A percentile compares a stretch with the other conserved stretches of the same genome.
phyloP scores from a whole-genome alignment of 2,888 invertebrate species.

The Epistrophe eligans region DNA sequence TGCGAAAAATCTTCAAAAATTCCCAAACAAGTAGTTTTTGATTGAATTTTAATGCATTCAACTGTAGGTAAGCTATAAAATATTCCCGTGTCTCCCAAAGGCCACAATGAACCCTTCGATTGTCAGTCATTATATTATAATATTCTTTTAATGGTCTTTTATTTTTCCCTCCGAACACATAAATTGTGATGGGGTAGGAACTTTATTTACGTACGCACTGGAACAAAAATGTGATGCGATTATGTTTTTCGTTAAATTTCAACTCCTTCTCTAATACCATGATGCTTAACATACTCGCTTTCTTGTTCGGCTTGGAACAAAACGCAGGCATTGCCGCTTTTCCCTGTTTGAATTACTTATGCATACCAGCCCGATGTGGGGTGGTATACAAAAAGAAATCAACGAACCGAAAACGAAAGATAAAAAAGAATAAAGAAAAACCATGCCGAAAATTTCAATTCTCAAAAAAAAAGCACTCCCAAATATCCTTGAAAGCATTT shows the following conservation, averaged over 20 bases:
- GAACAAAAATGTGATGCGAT: constrained; percentile 75
- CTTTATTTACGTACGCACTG: constrained; percentile 74
- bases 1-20: neutral
- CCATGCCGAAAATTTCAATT: constrained; percentile 58
- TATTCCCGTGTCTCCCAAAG: constrained; percentile 9
- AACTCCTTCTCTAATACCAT: constrained; percentile 29
- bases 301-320: constrained; percentile 5
- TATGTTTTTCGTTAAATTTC: constrained; percentile 70
- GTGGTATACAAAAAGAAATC: constrained; percentile 60
- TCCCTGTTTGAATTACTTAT: constrained; percentile 55
- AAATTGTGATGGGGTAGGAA: constrained; percentile 33
- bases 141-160: constrained; percentile 70
- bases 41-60: constrained; percentile 1
- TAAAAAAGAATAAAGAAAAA: constrained; percentile 62
- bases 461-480: constrained; percentile 38
- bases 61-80: neutral
- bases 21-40: neutral
- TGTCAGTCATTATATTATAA: constrained; percentile 69
- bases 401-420: constrained; percentile 74
- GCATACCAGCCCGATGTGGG: constrained; percentile 40
- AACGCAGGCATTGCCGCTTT: constrained; percentile 2
- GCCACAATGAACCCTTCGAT: constrained; percentile 67
- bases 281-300: constrained; percentile 8
- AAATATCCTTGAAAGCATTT: constrained; percentile 70
- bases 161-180: constrained; percentile 55